Evolutionary conservation across 2,113 vertebrate species (phyloP), one percentile per base, ranked within the genome.

Genomic region (Irena cyanogastra): DNA sequence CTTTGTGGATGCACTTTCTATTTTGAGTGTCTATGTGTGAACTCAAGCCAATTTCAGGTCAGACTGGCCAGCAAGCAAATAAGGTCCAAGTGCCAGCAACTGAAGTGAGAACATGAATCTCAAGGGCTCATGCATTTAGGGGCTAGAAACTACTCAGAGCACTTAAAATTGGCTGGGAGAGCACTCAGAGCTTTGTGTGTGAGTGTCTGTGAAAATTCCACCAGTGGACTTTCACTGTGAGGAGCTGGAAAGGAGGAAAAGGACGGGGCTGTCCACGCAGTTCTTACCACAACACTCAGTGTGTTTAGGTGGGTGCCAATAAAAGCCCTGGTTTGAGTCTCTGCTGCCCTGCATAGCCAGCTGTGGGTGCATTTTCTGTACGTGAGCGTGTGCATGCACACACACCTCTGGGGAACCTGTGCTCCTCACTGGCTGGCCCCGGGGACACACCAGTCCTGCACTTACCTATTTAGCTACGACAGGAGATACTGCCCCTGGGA

Each of bases 331-430:
- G 11, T 49, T 13, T 39, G 37, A 84, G 77, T 15, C 60, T 33
- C 42, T 63, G 75, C 20, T 69, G 26, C 65, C 35, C 37, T 37
- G 7, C 18, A 19, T 2, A 13, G 39, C 24, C 84, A 94, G 78
- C 44, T 78, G 57, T 1, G 0, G 1, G 15, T 0, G 4, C n/a
- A 83, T 39, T 39, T 54, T 47, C 50, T 23, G 7, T n/a, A 27
- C 0, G 1, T 15, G 35, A 54, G 39, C 1, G 0, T 16, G 35
- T 21, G 39, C 37, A 39, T 0, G 33, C 41, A 74, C 6, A 2
- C 76, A 28, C 39, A 13, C 22, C 50, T 21, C 1, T 1, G 44
- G 78, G 74, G 57, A 85, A 31, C 3, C 37, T 10, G 3, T 0
- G 0, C 18, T 85, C 57, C 28, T 8, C 11, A 4, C 33, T 15